These are phyloP conservation scores for Artibeus jamaicensis DNA, from an alignment of 2,797 vertebrate species.

Conservation along the genomic window DNA sequence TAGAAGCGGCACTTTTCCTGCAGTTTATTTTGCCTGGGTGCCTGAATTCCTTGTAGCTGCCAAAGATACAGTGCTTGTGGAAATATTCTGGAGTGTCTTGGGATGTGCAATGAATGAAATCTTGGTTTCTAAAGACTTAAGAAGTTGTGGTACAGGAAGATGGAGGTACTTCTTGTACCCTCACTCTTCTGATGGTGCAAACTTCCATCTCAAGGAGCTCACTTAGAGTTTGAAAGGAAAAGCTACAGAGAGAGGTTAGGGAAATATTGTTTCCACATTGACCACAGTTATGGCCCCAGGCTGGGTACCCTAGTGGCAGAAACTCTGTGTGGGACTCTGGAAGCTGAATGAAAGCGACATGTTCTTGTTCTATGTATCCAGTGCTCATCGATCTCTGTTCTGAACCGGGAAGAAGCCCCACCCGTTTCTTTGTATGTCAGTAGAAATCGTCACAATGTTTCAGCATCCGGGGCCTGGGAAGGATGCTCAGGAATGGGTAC, in stretches of 20 bases:
- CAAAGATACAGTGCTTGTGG: not conserved
- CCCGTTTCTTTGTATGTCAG: not conserved
- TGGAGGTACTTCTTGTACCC: not conserved
- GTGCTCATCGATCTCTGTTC: not conserved
- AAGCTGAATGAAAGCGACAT: not conserved
- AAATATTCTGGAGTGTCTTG: fast-evolving
- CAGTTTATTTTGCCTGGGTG: not conserved
- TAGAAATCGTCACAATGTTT: not conserved
- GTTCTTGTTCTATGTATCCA: not conserved
- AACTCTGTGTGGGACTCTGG: not conserved
- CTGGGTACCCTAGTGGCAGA: too few relatives aligned
- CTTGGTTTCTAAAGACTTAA: not conserved
- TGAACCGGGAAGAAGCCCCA: not conserved
- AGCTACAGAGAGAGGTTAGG: not conserved
- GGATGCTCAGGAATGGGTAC: not conserved
- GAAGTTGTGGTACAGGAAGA: not conserved
- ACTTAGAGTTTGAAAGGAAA: not conserved
- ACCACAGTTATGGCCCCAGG: too few relatives aligned
- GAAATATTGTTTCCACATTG: not conserved
- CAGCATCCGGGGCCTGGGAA: fast-evolving
- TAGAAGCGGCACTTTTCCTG: not conserved
- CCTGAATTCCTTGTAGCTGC: not conserved
- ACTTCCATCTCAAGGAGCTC: not conserved
- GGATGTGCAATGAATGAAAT: not conserved
- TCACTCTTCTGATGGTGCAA: not conserved